phyloP scores from a whole-genome alignment of 2,797 vertebrate species.

The Cyprinodon diabolis region DNA sequence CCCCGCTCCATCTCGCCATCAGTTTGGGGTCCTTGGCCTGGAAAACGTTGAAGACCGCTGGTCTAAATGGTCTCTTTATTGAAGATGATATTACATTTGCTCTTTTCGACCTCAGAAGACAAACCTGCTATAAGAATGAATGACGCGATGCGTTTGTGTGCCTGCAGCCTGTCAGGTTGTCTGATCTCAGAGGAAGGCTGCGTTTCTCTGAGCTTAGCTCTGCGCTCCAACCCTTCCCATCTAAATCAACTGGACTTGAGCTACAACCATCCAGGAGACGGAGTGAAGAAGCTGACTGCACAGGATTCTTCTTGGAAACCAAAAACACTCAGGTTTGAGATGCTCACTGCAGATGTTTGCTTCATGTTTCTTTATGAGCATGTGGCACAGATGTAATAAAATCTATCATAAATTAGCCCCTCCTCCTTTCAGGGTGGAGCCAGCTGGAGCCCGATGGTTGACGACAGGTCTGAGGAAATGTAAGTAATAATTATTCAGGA shows the following conservation, averaged over 20 bases:
- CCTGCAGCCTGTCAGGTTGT: not conserved
- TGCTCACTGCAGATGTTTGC: not conserved
- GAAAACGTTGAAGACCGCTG: too few species aligned
- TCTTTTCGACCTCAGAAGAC: too few species aligned
- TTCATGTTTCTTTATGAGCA: too few species aligned
- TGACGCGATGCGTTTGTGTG: not conserved
- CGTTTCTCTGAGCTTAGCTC: not conserved
- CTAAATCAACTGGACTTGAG: not conserved
- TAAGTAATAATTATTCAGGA: not conserved
- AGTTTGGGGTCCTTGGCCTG: too few species aligned
- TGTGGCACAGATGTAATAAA: too few species aligned
- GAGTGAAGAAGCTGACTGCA: not conserved
- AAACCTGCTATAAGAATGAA: too few species aligned
- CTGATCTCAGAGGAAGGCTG: not conserved
- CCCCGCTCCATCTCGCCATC: too few species aligned
- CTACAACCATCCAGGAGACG: slow-evolving; percentile 1
- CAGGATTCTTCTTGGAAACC: not conserved
- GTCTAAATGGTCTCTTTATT: too few species aligned
- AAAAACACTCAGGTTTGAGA: not conserved
- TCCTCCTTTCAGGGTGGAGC: not conserved
- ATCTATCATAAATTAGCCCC: too few species aligned
- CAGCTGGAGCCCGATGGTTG: not conserved
- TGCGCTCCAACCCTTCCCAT: not conserved
- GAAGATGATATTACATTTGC: too few species aligned
- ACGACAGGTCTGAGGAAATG: not conserved